phyloP scores from a whole-genome alignment of 2,113 vertebrate species.

The Syrmaticus mikado region DNA sequence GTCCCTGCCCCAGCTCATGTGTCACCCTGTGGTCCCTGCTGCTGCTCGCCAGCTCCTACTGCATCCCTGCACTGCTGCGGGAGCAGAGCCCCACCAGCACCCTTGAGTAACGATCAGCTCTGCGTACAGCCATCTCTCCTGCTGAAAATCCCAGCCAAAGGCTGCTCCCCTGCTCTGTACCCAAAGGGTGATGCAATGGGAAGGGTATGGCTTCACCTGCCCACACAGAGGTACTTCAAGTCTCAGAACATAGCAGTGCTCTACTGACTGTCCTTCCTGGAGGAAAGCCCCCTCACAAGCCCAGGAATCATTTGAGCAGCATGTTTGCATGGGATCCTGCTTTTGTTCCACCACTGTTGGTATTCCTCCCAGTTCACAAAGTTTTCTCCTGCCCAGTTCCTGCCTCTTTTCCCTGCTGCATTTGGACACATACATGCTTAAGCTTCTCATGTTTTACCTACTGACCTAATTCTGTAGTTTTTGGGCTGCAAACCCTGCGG shows the following conservation, averaged over 20 bases:
- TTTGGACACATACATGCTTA: neutral
- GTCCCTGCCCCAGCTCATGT: fast-evolving
- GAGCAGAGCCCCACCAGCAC: neutral
- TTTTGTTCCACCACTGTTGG: conserved; percentile 2
- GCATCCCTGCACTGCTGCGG: neutral
- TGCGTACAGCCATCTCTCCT: neutral
- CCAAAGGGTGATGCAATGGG: neutral
- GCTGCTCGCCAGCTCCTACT: neutral
- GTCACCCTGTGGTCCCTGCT: neutral
- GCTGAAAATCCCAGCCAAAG: neutral
- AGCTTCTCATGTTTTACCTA: neutral
- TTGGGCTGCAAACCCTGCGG: neutral
- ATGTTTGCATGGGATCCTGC: fast-evolving
- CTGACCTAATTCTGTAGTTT: neutral
- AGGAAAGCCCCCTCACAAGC: neutral
- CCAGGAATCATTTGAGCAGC: neutral
- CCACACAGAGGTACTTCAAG: neutral
- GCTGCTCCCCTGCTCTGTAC: neutral
- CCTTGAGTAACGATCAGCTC: neutral
- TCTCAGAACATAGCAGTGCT: neutral
- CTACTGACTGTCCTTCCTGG: neutral
- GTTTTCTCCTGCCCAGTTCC: neutral
- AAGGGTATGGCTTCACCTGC: neutral
- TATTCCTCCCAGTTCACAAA: neutral
- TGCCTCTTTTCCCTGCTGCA: neutral